Conservation (phyloP, 2,113 vertebrate genomes). For the Garra rufa region DNA sequence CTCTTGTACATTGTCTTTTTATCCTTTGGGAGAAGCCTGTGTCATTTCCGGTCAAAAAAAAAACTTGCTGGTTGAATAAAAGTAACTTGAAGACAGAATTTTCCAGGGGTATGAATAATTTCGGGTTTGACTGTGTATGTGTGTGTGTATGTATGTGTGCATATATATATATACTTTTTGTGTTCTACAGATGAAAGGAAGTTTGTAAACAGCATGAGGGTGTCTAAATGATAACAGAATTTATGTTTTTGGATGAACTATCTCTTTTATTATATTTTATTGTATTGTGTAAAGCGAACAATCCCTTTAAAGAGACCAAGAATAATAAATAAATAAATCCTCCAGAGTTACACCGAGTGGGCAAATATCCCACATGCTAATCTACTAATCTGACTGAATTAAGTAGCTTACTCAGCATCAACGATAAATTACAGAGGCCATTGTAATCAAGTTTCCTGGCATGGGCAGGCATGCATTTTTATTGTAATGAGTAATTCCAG, state of each 20-base stretch:
- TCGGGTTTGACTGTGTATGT: too few relatives aligned
- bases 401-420: slow-evolving; percentile 54
- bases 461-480: slow-evolving; percentile 48
- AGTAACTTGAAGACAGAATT: too few relatives aligned
- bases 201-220: neutral
- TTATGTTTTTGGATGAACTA: too few relatives aligned
- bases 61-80: too few relatives aligned
- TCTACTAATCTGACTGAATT: slow-evolving; percentile 57
- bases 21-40: too few relatives aligned
- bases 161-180: neutral
- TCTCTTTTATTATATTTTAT: too few relatives aligned
- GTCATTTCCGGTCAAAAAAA: too few relatives aligned
- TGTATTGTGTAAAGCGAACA: too few relatives aligned
- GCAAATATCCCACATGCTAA: slow-evolving; percentile 54
- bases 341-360: slow-evolving; percentile 11
- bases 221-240: neutral
- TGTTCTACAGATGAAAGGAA: neutral
- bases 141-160: too few relatives aligned
- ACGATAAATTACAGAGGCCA: slow-evolving; percentile 50
- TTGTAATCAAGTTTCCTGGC: slow-evolving; percentile 67
- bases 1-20: too few relatives aligned
- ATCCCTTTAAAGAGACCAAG: neutral
- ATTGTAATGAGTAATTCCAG: slow-evolving; percentile 53
- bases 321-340: slow-evolving; percentile 20
- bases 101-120: too few relatives aligned